These are phyloP conservation scores for Cynaeus angustus DNA, from an alignment of 2,888 invertebrate species.

Conservation along the genomic window DNA sequence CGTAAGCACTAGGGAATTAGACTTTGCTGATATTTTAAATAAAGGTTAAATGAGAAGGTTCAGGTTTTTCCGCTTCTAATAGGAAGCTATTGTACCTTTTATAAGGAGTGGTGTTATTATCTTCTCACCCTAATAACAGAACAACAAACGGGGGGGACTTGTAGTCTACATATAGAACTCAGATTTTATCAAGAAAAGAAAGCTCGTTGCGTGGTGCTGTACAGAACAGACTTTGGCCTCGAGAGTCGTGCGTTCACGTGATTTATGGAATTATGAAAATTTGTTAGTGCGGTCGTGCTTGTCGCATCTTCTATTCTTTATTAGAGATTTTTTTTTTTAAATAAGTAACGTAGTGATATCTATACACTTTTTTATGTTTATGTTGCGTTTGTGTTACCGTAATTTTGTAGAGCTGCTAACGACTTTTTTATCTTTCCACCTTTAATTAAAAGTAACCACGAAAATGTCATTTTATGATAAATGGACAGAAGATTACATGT, in stretches of 20 bases:
- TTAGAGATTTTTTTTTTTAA: background rate
- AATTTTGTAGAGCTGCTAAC: too few species aligned
- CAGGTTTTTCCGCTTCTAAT: slow-evolving; percentile 12
- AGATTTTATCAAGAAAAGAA: slow-evolving; percentile 23
- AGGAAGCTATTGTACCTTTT: slow-evolving; percentile 16
- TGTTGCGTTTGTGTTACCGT: too few species aligned
- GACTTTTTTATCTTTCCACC: too few species aligned
- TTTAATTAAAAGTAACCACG: too few species aligned
- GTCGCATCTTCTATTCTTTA: background rate
- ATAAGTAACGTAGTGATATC: too few species aligned
- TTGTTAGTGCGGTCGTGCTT: slow-evolving; percentile 1
- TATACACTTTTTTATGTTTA: too few species aligned
- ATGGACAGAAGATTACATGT: too few species aligned
- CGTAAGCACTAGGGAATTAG: slow-evolving; percentile 10
- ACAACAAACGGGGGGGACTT: background rate
- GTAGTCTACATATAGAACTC: slow-evolving; percentile 13
- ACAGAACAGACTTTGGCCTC: slow-evolving; percentile 17
- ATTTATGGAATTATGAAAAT: slow-evolving; percentile 29
- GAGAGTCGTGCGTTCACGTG: slow-evolving; percentile 27
- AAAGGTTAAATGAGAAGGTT: slow-evolving; percentile 10
- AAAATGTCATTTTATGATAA: too few species aligned
- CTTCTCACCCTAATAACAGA: slow-evolving; percentile 11
- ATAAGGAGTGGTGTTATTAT: slow-evolving; percentile 15
- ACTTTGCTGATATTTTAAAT: slow-evolving; percentile 6
- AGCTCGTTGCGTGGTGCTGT: slow-evolving; percentile 24